Evolutionary conservation across 2,797 vertebrate species (phyloP), one percentile per base, ranked within the genome.

Genomic region (Pseudomugil tenellus): DNA sequence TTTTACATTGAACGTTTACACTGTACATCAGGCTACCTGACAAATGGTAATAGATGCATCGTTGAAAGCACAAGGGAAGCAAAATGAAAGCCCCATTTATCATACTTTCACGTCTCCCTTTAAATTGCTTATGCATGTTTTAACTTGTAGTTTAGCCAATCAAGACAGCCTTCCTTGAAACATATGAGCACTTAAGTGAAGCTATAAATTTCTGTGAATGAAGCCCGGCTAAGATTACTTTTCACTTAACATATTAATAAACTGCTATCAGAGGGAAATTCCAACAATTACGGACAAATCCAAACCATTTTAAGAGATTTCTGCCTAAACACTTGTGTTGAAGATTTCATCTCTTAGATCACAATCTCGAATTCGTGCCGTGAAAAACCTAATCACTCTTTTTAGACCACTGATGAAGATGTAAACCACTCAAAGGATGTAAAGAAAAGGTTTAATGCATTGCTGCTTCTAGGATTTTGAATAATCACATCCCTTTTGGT

Each of bases 231-330:
- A 17, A 25, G 41, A 35, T 39, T 51, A 63, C 17, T 21, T 49
- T 53, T 3, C 23, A 57, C 53, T 67, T 29, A 48, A 14, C 51
- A 32, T 17, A 61, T 16, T 64, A 54, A 70, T 49, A 58, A 67
- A 72, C 61, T 70, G 58, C 21, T 11, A 16, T 41, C 75, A 81
- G 61, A 82, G 25, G 81, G 32, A 54, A 21, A 46, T 76, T 14
- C 43, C 56, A 56, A 55, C 41, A 64, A 7, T 31, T 8, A 4
- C 23, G 43, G 23, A 8, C 23, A 60, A 41, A 55, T 26, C 11
- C 26, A 55, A 69, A 61, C 0, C 37, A 39, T 67, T 55, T 63
- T n/a, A 55, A 46, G 35, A 37, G 41, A 43, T 54, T 25, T 51
- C 16, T 3, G 28, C 35, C 32, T 67, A 58, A 70, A 53, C 53